Evolutionary conservation across 2,113 vertebrate species (phyloP).

Genomic region (Gila orcuttii): DNA sequence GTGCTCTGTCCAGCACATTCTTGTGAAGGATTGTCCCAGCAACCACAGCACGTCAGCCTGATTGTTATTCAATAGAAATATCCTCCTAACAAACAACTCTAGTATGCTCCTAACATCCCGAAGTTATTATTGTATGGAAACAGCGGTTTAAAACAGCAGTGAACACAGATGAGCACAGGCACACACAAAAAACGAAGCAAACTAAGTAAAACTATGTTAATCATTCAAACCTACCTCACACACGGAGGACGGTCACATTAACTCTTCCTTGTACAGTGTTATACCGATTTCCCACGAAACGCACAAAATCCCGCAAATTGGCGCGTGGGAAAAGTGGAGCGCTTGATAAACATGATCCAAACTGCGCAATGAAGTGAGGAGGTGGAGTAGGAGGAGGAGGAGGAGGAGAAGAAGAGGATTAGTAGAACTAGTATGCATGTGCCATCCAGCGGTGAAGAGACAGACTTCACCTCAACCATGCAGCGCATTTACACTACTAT

Average conservation of each 20-base stretch:
- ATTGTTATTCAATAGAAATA: neutral
- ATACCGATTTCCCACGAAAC: neutral
- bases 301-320: neutral
- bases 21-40: slow-evolving; percentile 10
- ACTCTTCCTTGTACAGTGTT: neutral
- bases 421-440: neutral
- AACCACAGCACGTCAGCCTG: slow-evolving; percentile 1
- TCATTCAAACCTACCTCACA: neutral
- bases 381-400: neutral
- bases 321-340: neutral
- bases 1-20: neutral
- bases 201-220: neutral
- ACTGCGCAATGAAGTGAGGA: slow-evolving; percentile 25
- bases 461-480: neutral
- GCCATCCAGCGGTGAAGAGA: neutral
- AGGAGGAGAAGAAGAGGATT: neutral
- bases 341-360: slow-evolving; percentile 21
- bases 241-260: neutral
- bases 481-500: neutral
- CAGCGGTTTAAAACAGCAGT: neutral
- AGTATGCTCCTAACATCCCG: neutral
- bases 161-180: neutral
- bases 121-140: neutral
- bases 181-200: neutral
- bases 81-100: neutral